phyloP scores from a whole-genome alignment of 2,113 vertebrate species.

The Austrofundulus limnaeus region DNA sequence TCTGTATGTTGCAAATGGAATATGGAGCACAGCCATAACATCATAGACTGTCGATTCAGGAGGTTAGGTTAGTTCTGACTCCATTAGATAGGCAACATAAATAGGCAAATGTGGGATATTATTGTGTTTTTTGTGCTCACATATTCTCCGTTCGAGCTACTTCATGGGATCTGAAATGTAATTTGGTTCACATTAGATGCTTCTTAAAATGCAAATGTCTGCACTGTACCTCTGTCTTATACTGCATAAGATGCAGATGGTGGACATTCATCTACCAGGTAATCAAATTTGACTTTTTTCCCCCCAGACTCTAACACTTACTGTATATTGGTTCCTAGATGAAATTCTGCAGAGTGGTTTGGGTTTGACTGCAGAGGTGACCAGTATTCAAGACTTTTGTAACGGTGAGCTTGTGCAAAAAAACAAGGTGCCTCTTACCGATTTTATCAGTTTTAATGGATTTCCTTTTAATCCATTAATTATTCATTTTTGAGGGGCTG shows the following conservation, averaged over 20 bases:
- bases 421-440: neutral
- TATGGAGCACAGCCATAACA: neutral
- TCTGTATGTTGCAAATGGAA: constrained; percentile 3
- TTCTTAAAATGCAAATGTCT: constrained; percentile 46
- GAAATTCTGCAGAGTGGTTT: neutral
- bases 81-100: constrained; percentile 13
- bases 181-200: constrained; percentile 27
- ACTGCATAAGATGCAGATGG: constrained; percentile 4
- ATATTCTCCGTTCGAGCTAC: constrained; percentile 5
- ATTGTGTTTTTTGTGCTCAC: constrained; percentile 13
- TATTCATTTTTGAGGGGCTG: neutral
- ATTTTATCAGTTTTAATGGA: neutral
- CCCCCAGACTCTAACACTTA: neutral
- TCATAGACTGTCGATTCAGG: constrained; percentile 2
- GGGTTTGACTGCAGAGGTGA: neutral
- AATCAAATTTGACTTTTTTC: constrained; percentile 38
- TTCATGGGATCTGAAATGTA: constrained; percentile 24
- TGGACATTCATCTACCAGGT: constrained; percentile 11
- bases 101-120: constrained; percentile 24
- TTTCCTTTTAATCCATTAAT: neutral
- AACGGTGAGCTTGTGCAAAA: neutral
- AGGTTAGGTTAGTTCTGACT: neutral
- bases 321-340: neutral
- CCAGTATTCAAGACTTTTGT: neutral
- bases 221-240: constrained; percentile 17